phyloP scores from a whole-genome alignment of 1,140 invertebrate genomes.

The Cyclargus thomasi region DNA sequence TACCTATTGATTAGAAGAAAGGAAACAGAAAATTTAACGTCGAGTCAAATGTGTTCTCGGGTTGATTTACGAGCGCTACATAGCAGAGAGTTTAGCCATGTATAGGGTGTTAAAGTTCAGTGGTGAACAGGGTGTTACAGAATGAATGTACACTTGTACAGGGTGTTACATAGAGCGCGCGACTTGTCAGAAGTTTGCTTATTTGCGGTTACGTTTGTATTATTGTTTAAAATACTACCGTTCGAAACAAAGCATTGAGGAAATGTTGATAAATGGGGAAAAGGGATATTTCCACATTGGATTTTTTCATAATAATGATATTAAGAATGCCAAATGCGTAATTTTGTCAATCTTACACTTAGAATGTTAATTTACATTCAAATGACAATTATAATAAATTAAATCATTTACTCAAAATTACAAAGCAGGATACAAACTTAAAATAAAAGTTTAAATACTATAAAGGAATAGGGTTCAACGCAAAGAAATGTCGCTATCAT shows the following conservation, averaged over 20 bases:
- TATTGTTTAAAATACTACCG: conserved; percentile 17
- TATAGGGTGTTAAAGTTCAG: conserved; percentile 28
- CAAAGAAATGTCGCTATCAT: too few relatives aligned
- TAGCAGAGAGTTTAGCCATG: conserved; percentile 22
- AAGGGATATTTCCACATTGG: too few relatives aligned
- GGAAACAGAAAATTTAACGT: background rate
- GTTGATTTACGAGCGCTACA: conserved; percentile 23
- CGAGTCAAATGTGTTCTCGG: background rate
- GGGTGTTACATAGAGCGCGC: background rate
- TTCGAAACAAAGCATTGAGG: background rate
- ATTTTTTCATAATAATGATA: too few relatives aligned
- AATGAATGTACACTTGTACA: background rate
- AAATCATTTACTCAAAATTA: too few relatives aligned
- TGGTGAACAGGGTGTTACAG: conserved; percentile 27
- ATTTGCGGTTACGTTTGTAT: conserved; percentile 19
- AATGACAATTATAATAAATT: too few relatives aligned
- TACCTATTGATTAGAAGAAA: too few relatives aligned
- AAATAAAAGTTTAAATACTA: too few relatives aligned
- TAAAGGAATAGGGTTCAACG: too few relatives aligned
- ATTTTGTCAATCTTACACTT: too few relatives aligned
- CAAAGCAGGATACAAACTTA: too few relatives aligned
- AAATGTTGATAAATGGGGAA: background rate
- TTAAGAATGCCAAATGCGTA: too few relatives aligned
- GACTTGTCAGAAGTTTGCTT: conserved; percentile 21
- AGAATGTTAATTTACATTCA: too few relatives aligned